These are phyloP conservation scores for Bombus huntii DNA, from an alignment of 1,140 invertebrate species.

Conservation along the genomic window DNA sequence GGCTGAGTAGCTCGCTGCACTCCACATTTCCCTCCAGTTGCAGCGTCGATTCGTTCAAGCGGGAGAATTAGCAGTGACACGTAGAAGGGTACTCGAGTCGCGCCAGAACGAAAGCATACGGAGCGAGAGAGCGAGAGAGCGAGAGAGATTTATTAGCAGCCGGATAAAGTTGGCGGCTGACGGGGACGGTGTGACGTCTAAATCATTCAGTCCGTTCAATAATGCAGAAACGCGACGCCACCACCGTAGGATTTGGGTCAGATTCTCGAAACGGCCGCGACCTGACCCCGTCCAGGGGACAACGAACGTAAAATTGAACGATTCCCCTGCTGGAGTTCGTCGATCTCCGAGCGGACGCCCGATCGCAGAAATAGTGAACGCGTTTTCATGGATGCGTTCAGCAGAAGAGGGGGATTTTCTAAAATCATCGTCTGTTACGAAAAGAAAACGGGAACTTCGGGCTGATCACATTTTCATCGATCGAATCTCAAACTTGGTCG, in stretches of 20 bases:
- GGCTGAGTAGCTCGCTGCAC: slow-evolving; percentile 27
- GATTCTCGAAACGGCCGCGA: slow-evolving; percentile 59
- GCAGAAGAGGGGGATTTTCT: background rate
- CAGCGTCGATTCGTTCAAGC: slow-evolving; percentile 56
- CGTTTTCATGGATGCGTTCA: background rate
- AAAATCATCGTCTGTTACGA: background rate
- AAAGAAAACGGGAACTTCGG: too few relatives aligned
- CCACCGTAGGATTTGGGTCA: slow-evolving; percentile 60
- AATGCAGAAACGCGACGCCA: slow-evolving; percentile 61
- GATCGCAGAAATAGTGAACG: background rate
- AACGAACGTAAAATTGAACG: slow-evolving; percentile 22
- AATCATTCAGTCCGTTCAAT: slow-evolving; percentile 65
- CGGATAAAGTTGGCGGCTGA: slow-evolving; percentile 49
- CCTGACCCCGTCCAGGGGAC: slow-evolving; percentile 43
- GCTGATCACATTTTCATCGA: too few relatives aligned
- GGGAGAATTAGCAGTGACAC: slow-evolving; percentile 61
- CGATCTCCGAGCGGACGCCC: background rate
- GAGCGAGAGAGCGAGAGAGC: slow-evolving; percentile 22
- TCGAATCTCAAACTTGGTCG: too few relatives aligned
- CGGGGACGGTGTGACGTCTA: slow-evolving; percentile 51
- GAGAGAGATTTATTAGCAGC: slow-evolving; percentile 55
- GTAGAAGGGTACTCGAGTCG: slow-evolving; percentile 50
- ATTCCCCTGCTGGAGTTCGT: background rate
- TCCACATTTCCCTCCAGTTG: slow-evolving; percentile 38
- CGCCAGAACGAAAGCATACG: slow-evolving; percentile 34